Conservation (phyloP, 2,797 vertebrate species). For the Erpetoichthys calabaricus region DNA sequence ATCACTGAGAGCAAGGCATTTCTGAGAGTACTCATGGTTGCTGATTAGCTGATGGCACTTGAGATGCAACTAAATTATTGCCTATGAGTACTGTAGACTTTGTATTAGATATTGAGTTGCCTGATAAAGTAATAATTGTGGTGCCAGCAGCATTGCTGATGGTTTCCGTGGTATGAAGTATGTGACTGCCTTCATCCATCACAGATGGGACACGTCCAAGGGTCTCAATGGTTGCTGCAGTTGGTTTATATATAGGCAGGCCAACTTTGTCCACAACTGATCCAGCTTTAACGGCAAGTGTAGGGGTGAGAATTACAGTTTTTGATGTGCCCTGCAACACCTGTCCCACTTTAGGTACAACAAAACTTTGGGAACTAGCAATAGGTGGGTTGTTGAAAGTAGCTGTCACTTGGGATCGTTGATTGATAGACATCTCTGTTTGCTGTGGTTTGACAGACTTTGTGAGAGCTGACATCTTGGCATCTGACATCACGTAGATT, state of each 20-base stretch:
- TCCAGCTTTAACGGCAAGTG: constrained; percentile 3
- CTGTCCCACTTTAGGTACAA: constrained; percentile 23
- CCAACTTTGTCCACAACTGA: background rate
- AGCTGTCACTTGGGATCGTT: constrained; percentile 7
- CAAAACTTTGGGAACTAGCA: constrained; percentile 11
- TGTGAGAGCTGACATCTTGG: constrained; percentile 27
- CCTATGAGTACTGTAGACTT: background rate
- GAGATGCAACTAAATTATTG: too few relatives aligned
- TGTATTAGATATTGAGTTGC: constrained; percentile 14
- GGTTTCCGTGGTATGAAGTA: constrained; percentile 22
- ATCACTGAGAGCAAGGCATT: too few relatives aligned
- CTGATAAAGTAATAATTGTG: constrained; percentile 7
- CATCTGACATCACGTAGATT: constrained; percentile 17
- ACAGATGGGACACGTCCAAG: constrained; percentile 28
- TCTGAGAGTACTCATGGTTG: too few relatives aligned
- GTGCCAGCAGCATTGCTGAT: constrained; percentile 13
- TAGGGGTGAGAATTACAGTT: constrained; percentile 18
- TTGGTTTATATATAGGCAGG: background rate
- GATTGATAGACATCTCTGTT: constrained; percentile 8
- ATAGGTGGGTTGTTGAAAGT: constrained; percentile 18
- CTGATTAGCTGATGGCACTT: too few relatives aligned
- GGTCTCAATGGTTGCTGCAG: constrained; percentile 15
- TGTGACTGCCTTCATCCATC: constrained; percentile 24
- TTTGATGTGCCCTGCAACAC: constrained; percentile 25
- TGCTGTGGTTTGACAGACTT: constrained; percentile 19